These are phyloP conservation scores for Microctenopoma lineatum DNA, from an alignment of 2,797 vertebrate species.

Conservation along the genomic window DNA sequence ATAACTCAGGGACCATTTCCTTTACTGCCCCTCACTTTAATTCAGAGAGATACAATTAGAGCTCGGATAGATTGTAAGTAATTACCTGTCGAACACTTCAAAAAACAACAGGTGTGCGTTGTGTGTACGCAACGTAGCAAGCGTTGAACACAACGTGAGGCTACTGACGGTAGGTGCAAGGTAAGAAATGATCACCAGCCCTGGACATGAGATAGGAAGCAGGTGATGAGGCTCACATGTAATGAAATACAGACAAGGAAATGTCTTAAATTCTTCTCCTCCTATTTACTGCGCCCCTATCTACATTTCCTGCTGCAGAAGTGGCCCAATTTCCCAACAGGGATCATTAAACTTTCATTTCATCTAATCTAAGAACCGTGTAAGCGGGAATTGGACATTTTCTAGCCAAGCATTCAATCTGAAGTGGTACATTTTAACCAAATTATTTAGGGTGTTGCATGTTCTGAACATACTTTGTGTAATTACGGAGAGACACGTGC, in stretches of 20 bases:
- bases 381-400: conserved; percentile 51
- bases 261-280: background rate
- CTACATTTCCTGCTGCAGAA: conserved; percentile 8
- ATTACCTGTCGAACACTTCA: conserved; percentile 49
- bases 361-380: conserved; percentile 69
- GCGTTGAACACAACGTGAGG: background rate
- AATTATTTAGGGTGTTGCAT: conserved; percentile 54
- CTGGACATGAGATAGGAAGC: conserved; percentile 6
- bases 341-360: conserved; percentile 66
- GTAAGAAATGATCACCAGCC: background rate
- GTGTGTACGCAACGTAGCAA: background rate
- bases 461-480: conserved; percentile 14
- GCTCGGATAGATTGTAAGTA: conserved; percentile 36
- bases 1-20: conserved; percentile 38
- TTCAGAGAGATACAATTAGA: conserved; percentile 34
- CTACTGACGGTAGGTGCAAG: background rate
- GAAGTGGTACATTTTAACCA: conserved; percentile 35
- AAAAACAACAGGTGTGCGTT: conserved; percentile 21
- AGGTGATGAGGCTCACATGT: background rate
- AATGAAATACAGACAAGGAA: conserved; percentile 11
- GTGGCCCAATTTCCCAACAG: conserved; percentile 46
- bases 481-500: conserved; percentile 8
- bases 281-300: background rate
- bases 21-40: conserved; percentile 42
- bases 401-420: conserved; percentile 26